Percentiles rank a stretch among this genome's conserved stretches.
Conservation (phyloP, 2,113 vertebrate species). For the Nipponia nippon region DNA sequence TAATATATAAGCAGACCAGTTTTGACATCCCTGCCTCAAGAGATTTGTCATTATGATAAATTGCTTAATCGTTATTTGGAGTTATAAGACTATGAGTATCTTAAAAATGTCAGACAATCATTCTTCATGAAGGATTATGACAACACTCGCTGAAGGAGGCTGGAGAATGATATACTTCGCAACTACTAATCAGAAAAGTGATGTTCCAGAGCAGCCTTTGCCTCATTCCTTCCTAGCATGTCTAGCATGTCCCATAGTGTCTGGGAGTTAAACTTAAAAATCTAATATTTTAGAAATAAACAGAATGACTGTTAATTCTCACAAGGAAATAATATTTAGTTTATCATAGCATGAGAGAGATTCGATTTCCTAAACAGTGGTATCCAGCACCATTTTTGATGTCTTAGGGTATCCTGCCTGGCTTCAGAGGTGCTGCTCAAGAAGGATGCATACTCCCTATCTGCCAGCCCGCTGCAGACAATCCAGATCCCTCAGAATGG, state of each 20-base stretch:
- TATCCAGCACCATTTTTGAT: neutral
- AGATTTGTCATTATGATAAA: slow-evolving; percentile 30
- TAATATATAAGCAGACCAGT: neutral
- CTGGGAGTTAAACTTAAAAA: neutral
- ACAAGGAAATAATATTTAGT: neutral
- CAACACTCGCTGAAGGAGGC: neutral
- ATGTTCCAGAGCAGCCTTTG: neutral
- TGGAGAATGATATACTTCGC: neutral
- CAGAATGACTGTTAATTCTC: neutral
- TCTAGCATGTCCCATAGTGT: neutral
- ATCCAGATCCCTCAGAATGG: neutral
- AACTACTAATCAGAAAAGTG: neutral
- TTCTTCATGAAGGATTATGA: slow-evolving; percentile 11
- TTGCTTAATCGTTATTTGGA: neutral
- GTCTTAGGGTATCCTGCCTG: neutral
- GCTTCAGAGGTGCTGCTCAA: neutral
- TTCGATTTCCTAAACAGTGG: neutral
- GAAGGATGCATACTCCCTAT: neutral
- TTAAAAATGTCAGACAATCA: slow-evolving; percentile 33
- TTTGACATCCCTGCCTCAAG: slow-evolving; percentile 28
- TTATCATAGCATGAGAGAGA: neutral
- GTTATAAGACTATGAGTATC: neutral
- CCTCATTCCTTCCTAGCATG: neutral
- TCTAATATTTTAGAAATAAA: neutral
- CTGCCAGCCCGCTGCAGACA: neutral